phyloP scores from a whole-genome alignment of 2,113 vertebrate species.

The Epinephelus cyanopodus region DNA sequence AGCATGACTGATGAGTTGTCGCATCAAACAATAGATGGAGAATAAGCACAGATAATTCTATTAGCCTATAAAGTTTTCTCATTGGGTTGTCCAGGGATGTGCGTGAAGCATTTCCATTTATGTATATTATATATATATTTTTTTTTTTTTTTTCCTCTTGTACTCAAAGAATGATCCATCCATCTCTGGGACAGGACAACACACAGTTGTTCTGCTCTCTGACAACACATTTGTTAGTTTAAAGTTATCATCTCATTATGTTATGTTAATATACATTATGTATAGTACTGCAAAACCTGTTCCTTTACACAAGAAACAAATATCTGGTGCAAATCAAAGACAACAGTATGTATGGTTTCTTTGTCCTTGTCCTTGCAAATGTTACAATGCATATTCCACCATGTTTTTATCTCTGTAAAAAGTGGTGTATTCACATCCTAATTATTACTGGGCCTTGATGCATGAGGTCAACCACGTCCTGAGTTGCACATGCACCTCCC shows the following conservation, averaged over 20 bases:
- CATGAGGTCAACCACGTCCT: constrained; percentile 5
- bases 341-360: neutral
- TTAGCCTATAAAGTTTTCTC: constrained; percentile 59
- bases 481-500: neutral
- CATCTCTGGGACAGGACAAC: neutral
- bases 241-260: neutral
- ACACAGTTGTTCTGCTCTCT: no score
- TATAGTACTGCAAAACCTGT: neutral
- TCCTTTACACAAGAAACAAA: neutral
- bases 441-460: neutral
- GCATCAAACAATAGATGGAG: constrained; percentile 70
- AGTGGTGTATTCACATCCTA: constrained; percentile 1
- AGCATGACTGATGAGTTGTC: constrained; percentile 75
- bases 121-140: neutral
- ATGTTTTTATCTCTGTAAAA: neutral
- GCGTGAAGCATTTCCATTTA: constrained; percentile 27
- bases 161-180: constrained; percentile 6
- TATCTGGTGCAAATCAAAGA: neutral
- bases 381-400: neutral
- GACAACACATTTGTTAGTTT: constrained; percentile 1
- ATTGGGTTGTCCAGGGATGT: constrained; percentile 7
- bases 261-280: neutral
- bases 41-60: constrained; percentile 70
- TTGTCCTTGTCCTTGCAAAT: neutral
- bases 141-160: neutral